phyloP scores from a whole-genome alignment of 2,888 invertebrate species.

The Epinotia nisella region DNA sequence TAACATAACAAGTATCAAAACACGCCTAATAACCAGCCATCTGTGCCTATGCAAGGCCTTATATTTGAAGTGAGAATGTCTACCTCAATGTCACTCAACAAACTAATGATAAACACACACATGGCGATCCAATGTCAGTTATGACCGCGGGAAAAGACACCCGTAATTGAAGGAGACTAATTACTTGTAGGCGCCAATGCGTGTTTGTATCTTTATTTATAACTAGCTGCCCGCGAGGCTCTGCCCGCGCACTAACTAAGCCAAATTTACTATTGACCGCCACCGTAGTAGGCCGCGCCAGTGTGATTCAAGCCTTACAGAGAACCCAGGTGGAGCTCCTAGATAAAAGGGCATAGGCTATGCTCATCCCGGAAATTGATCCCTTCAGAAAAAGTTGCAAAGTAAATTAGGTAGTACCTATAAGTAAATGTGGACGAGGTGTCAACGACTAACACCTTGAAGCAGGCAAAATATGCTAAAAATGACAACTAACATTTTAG shows the following conservation, averaged over 20 bases:
- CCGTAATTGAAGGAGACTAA: slow-evolving; percentile 38
- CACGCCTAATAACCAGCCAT: slow-evolving; percentile 56
- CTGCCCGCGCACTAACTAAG: too few relatives aligned
- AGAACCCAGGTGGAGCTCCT: background rate
- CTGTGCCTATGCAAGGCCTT: slow-evolving; percentile 62
- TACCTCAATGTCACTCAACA: slow-evolving; percentile 63
- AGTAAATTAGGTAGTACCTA: too few relatives aligned
- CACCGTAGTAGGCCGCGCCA: too few relatives aligned
- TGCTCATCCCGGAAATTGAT: too few relatives aligned
- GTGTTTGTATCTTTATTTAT: slow-evolving; percentile 1
- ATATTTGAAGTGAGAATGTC: slow-evolving; percentile 57
- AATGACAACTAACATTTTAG: background rate
- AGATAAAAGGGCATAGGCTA: background rate
- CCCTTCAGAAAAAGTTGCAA: too few relatives aligned
- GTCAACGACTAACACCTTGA: too few relatives aligned
- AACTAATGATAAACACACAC: slow-evolving; percentile 62
- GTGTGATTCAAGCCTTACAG: too few relatives aligned
- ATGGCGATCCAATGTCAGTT: slow-evolving; percentile 52
- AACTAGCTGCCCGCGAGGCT: background rate
- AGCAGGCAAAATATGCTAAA: too few relatives aligned
- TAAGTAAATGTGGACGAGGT: too few relatives aligned
- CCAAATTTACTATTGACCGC: too few relatives aligned
- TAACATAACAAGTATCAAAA: slow-evolving; percentile 56
- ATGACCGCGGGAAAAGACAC: slow-evolving; percentile 53
- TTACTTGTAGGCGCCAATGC: slow-evolving; percentile 12